These are phyloP conservation scores for Dasypolia templi DNA, from an alignment of 2,888 invertebrate species.

Conservation along the genomic window DNA sequence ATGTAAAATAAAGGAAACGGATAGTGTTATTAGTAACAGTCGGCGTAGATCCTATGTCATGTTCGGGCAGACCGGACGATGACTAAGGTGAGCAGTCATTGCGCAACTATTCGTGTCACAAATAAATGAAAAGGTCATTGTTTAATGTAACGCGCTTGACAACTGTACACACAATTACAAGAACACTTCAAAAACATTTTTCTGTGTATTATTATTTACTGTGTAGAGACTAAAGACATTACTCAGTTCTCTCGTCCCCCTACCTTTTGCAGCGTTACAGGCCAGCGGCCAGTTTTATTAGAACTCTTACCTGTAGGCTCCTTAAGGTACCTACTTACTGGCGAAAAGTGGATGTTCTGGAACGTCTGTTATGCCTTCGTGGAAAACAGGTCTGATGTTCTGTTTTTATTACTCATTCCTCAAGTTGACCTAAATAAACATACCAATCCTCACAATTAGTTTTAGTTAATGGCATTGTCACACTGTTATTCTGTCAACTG, in stretches of 20 bases:
- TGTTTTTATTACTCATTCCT: slow-evolving; percentile 9
- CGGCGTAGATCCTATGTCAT: slow-evolving; percentile 51
- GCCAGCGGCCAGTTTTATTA: neutral
- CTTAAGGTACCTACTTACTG: neutral
- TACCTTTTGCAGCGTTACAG: neutral
- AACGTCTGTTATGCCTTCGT: neutral
- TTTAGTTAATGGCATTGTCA: slow-evolving; percentile 17
- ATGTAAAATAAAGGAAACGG: slow-evolving; percentile 65
- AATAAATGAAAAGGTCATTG: slow-evolving; percentile 65
- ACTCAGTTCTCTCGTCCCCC: neutral
- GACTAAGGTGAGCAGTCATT: slow-evolving; percentile 63
- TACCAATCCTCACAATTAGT: slow-evolving; percentile 5
- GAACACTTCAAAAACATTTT: slow-evolving; percentile 35
- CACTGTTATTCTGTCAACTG: slow-evolving; percentile 36
- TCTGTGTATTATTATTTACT: slow-evolving; percentile 19
- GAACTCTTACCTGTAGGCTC: neutral
- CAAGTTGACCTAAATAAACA: slow-evolving; percentile 39
- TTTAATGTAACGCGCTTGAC: slow-evolving; percentile 56
- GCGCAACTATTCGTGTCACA: slow-evolving; percentile 61
- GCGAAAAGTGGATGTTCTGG: neutral
- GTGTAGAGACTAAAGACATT: neutral
- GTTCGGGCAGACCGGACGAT: slow-evolving; percentile 56
- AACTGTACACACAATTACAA: slow-evolving; percentile 63
- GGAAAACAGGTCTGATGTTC: neutral
- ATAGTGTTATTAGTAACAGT: slow-evolving; percentile 60